Evolutionary conservation across 2,797 vertebrate genomes (phyloP), one percentile per base, ranked within the genome.

Genomic region (Urophycis tenuis): DNA sequence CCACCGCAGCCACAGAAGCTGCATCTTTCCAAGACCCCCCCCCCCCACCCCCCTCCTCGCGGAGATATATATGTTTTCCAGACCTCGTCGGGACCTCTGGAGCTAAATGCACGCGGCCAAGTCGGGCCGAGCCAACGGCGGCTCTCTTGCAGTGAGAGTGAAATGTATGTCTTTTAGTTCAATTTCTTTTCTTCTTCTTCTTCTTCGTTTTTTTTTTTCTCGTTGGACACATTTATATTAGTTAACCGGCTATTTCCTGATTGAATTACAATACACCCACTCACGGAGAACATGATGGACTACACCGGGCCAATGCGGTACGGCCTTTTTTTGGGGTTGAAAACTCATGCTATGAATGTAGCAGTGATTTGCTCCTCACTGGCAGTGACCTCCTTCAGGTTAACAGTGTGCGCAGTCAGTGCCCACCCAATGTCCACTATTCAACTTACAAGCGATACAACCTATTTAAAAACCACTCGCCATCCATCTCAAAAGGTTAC

Each of bases 21-120:
- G 83, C 82, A 81, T 84, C 80, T 79, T 80, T 77, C 71, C 79
- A 71, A 87, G 74, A 78, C 86, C 74, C 82, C 74, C n/a, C n/a
- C n/a, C n/a, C n/a, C n/a, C n/a, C n/a, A n/a, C n/a, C n/a, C n/a
- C n/a, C n/a, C n/a, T n/a, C n/a, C 82, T 78, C 75, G 81, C 83
- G 85, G 77, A 77, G 84, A 88, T 90, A 90, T 90, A 90, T 90
- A 86, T 74, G 80, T 91, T 92, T 92, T 91, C 89, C 91, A 92
- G 90, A 88, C 84, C 77, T 79, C 77, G 77, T 81, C 79, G 80
- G 78, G 77, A 80, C 83, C 73, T 35, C 80, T 80, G 79, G 77
- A 80, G 83, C 72, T 33, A 79, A 64, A 85, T 74, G 22, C 74
- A 71, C 19, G 29, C 60, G 77, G 87, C 86, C 85, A 89, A 87